These are phyloP conservation scores for Drosophila orosa DNA, from an alignment of 1,140 invertebrate genomes.

Conservation along the genomic window DNA sequence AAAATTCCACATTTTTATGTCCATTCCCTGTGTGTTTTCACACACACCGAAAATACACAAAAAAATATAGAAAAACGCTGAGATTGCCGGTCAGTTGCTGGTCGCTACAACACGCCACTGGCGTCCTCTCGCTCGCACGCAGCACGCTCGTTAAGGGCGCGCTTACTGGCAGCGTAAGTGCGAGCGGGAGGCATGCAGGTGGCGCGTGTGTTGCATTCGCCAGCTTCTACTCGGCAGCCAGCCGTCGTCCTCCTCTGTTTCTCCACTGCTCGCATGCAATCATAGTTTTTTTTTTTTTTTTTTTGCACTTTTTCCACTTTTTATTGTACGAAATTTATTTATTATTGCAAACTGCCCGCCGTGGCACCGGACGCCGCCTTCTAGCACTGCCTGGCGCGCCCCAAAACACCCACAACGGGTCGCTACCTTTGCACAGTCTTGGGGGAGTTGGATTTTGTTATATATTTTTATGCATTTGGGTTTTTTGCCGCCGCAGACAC, in stretches of 20 bases:
- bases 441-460: conserved; percentile 67
- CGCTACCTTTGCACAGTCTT: conserved; percentile 55
- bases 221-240: conserved; percentile 57
- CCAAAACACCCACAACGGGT: conserved; percentile 35
- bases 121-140: conserved; percentile 58
- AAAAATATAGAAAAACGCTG: conserved; percentile 74
- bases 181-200: conserved; percentile 71
- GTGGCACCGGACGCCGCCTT: not conserved
- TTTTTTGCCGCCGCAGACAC: conserved; percentile 79
- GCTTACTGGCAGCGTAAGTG: conserved; percentile 57
- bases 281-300: conserved; percentile 74
- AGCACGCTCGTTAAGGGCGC: conserved; percentile 73
- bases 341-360: conserved; percentile 66
- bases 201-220: conserved; percentile 55
- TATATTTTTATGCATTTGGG: conserved; percentile 70
- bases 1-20: conserved; percentile 60
- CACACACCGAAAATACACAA: conserved; percentile 75
- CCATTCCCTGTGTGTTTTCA: conserved; percentile 51
- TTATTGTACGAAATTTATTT: conserved; percentile 75
- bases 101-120: conserved; percentile 40
- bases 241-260: conserved; percentile 45
- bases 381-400: conserved; percentile 1
- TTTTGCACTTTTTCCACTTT: conserved; percentile 76
- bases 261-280: conserved; percentile 46
- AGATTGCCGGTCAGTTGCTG: conserved; percentile 43